phyloP scores from a whole-genome alignment of 2,888 invertebrate species.

The Drymonia ruficornis region DNA sequence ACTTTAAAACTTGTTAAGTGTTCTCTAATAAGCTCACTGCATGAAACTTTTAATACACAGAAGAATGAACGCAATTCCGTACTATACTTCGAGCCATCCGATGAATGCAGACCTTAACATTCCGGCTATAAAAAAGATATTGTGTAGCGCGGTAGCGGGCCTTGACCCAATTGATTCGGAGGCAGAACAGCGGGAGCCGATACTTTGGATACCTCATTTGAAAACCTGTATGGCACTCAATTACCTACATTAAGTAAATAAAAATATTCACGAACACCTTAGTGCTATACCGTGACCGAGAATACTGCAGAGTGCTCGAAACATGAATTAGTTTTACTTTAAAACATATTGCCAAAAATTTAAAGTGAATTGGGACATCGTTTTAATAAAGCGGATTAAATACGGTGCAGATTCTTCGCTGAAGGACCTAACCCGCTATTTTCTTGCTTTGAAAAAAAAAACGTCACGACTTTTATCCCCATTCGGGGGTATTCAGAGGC shows the following conservation, averaged over 20 bases:
- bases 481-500: too few relatives aligned
- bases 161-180: constrained; percentile 37
- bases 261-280: too few relatives aligned
- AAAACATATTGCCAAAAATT: too few relatives aligned
- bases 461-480: too few relatives aligned
- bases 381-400: too few relatives aligned
- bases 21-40: not conserved
- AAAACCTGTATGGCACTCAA: not conserved
- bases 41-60: not conserved
- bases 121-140: constrained; percentile 30
- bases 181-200: constrained; percentile 32
- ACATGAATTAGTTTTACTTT: too few relatives aligned
- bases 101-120: constrained; percentile 18
- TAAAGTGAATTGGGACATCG: too few relatives aligned
- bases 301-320: too few relatives aligned
- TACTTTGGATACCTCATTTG: not conserved
- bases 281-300: too few relatives aligned
- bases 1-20: not conserved
- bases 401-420: too few relatives aligned
- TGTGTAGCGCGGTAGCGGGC: constrained; percentile 20
- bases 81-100: constrained; percentile 6
- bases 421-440: too few relatives aligned
- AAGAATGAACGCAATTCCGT: constrained; percentile 12
- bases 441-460: too few relatives aligned
- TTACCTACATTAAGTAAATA: not conserved